Evolutionary conservation across 2,888 invertebrate species (phyloP), one percentile per base, ranked within the genome.

Genomic region (Napeogenes inachia): DNA sequence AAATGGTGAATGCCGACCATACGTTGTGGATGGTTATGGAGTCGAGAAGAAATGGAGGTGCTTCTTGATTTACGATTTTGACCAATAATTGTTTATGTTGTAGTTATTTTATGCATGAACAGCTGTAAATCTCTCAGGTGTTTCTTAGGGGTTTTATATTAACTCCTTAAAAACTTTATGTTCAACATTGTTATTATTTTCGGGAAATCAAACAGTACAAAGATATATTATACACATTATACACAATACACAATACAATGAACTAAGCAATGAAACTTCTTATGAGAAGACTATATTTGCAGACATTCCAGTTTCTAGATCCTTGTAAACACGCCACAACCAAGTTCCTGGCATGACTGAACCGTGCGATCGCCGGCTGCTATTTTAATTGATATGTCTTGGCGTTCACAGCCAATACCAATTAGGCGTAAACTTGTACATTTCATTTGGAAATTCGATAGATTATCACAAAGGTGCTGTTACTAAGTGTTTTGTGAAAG

Each of bases 331-430:
- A 21, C 47, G 63, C 68, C 64, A 69, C 65, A 65, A 64, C 63
- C 65, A 59, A 69, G 76, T 75, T 74, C 73, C 72, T 64, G 68
- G 71, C 77, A 75, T 77, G 73, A 71, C 71, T 70, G 76, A 69
- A 70, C 67, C 54, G 68, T 56, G 66, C 68, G 65, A 67, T 63
- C 61, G 61, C 69, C 71, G 64, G 73, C 74, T 61, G 79, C 80
- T 82, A 87, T 86, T 85, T 87, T 87, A 87, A 87, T 88, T 87
- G 87, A 85, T 87, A 85, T 85, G 86, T 87, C 85, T 80, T 73
- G 74, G 68, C 70, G 68, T 68, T 71, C 68, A 68, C 75, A 76
- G 75, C 70, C 78, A 72, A 75, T 79, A 78, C 77, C 79, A 77
- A 81, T 81, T 76, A 77, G 69, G 61, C 56, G 54, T 58, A 64